Evolutionary conservation across 2,888 invertebrate genomes (phyloP), one percentile per base, ranked within the genome.

Genomic region (Gryllus longicercus): DNA sequence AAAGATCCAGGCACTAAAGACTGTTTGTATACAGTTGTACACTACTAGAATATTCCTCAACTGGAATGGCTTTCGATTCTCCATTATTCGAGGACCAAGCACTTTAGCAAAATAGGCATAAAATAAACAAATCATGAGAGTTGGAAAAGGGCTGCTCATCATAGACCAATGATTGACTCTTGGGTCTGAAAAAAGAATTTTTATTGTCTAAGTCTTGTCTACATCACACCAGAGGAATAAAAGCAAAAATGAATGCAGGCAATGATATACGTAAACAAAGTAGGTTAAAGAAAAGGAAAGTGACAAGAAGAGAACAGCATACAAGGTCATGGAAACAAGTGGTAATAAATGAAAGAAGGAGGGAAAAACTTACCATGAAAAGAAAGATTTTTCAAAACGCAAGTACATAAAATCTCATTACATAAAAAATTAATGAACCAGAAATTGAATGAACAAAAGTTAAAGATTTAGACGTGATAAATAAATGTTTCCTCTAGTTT

Each of bases 1-100:
- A 89, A 96, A 96, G 87, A 96, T 93, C 93, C 95, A 97, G 82
- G 93, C 90, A 86, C 96, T 97, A 88, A 97, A 94, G 84, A 95
- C 85, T 51, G 97, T 96, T 91, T 97, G 97, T 85, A 93, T 90
- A 83, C 96, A 90, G 88, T 98, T 98, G 88, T 97, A 97, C 83
- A 93, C 88, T 84, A 97, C 92, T 86, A 98, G 91, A 81, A 94
- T 87, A 84, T 90, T 90, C 84, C 95, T 91, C 83, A 97, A 90
- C 86, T 96, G 92, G 88, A 95, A 93, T 76, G 97, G 95, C 88
- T 96, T 95, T 83, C 96, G 90, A 87, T 96, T 94, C 85, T 94
- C 94, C 97, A 98, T 98, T 80, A 96, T 87, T 85, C 91, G 90
- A 79, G 97, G 97, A 82, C 96, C 97, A 84, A 96, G 86, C 81